phyloP scores from a whole-genome alignment of 2,113 vertebrate species.

The Hucho hucho region DNA sequence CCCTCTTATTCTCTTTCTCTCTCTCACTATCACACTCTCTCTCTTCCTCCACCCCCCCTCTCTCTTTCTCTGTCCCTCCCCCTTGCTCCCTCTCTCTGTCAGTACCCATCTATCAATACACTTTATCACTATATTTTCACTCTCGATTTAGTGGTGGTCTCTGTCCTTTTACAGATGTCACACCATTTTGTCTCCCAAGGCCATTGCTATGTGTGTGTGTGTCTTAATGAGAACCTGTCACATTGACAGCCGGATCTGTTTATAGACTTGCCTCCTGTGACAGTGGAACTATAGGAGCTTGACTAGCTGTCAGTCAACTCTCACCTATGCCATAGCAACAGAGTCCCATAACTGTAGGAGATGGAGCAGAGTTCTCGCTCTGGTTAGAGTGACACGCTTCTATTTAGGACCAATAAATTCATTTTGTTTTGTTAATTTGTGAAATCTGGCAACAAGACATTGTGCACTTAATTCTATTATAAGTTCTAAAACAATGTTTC shows the following conservation, averaged over 20 bases:
- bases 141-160: not conserved
- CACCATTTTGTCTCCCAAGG: not conserved
- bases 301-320: conserved; percentile 11
- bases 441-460: no score
- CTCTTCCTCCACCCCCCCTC: not conserved
- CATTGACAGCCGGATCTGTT: not conserved
- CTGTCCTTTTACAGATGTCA: not conserved
- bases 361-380: not conserved
- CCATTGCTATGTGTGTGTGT: not conserved
- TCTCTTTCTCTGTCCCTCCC: conserved; percentile 10
- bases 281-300: not conserved
- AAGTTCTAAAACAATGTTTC: not conserved
- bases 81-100: not conserved
- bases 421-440: no score
- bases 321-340: no score
- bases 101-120: conserved; percentile 9
- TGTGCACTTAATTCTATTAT: no score
- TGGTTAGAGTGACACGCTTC: not conserved
- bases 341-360: not conserved
- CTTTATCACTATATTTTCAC: not conserved
- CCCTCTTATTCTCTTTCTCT: conserved; percentile 14
- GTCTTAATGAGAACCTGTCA: not conserved
- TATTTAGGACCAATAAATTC: no score
- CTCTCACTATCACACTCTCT: not conserved
- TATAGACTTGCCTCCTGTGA: conserved; percentile 1